Base-by-base conservation (phyloP, 1,140 invertebrate genomes). In the Branchinecta lindahli region DNA sequence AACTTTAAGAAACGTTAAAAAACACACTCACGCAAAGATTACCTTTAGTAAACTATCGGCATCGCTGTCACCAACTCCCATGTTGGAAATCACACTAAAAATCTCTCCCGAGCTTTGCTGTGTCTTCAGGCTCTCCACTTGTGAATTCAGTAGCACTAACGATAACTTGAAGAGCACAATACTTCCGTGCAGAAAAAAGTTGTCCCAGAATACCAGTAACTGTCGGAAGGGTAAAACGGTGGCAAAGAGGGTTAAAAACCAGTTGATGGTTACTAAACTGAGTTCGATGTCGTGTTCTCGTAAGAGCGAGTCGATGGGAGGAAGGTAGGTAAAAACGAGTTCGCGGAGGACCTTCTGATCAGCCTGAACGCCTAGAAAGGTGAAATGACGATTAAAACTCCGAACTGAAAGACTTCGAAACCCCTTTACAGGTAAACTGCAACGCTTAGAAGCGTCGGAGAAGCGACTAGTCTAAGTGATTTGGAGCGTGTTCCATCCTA, bases 201-300 rank as follows among this genome's bases (percentile, higher is more conserved):
- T 81, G 81, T 99, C 97, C 96, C 96, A 99, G 72, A 99, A 87
- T 71, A 93, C 83, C 6, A 99, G 81, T 61, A 99, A 82, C 71
- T 97, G 91, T 80, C 93, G 95, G 85, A 96, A 94, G 75, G 96
- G 92, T n/a, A 98, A 91, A 71, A 98, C 93, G 77, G 94, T 96
- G 6, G 95, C 92, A 81, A 96, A 98, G n/a, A 98, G 79, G 3
- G 96, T 97, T 45, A 99, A 81, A 79, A 98, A 97, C 96, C 97
- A 99, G 77, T 97, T 92, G 72, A 97, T 82, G 12, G 92, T 95
- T 75, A 99, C 97, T 44, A 99, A 81, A 71, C 93, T 95, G 20
- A 99, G 81, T 81, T 99, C 94, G 76, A 94, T 93, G 75, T 98
- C 94, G 80, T 97, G 93, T 78, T 93, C 88, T 76, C 89, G 87